Base-by-base conservation (phyloP, 2,888 invertebrate genomes). In the Nineta flava region DNA sequence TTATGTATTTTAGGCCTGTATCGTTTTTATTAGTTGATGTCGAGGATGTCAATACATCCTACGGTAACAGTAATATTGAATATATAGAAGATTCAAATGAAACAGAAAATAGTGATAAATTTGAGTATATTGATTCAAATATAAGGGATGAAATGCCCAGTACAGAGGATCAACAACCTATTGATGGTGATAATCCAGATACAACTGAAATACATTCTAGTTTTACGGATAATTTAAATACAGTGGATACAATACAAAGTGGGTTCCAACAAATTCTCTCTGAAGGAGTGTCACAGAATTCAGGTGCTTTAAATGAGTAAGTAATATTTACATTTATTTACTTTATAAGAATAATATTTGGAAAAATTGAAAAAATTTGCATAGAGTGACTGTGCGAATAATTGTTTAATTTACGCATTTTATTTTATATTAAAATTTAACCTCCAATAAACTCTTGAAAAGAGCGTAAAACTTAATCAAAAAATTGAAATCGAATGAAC, bases 281-380 rank as follows among this genome's bases (percentile, higher is more conserved):
- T 7, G 49, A 34, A n/a, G 19, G 12, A 50, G 59, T 73, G 56
- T 73, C 74, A 50, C 65, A 74, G 59, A 75, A 75, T 61, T 71
- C 74, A 48, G 75, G 73, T 52, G 69, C 74, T 51, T 70, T 71
- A 53, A 73, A 73, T 61, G 73, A 72, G 75, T 75, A 61, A 71
- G 73, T 70, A 44, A n/a, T 16, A 9, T 31, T 34, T 46, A 4
- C 13, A 46, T 46, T 19, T 19, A 17, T n/a, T 40, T 1, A 13
- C n/a, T 15, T 40, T 40, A 40, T n/a, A 15, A 13, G 9, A 38
- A 6, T 15, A 40, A n/a, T 40, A 9, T 45, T 26, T 45, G 6
- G 15, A 17, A 10, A 44, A 10, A 19, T 5, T 26, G 6, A 6
- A 26, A 26, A 7, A 26, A 6, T 26, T 26, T 26, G 6, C 26